Conservation (phyloP, 1,140 invertebrate genomes). For the Myzus persicae region DNA sequence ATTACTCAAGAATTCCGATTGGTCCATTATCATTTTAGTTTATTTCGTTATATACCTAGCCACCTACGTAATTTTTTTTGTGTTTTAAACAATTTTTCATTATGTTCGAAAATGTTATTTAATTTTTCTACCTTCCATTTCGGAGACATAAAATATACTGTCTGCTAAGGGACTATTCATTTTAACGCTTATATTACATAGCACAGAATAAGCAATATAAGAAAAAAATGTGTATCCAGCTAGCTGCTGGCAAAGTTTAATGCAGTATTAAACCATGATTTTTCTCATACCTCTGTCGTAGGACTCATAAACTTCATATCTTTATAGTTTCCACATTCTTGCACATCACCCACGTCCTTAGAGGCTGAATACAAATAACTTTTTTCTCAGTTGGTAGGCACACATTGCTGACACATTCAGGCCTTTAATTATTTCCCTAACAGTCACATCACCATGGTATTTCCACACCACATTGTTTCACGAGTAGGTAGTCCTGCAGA, state of each 20-base stretch:
- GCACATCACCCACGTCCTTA: background rate
- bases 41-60: background rate
- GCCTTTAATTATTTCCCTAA: background rate
- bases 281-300: background rate
- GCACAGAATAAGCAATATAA: background rate
- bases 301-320: conserved; percentile 19
- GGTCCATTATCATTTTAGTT: background rate
- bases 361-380: background rate
- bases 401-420: background rate
- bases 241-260: background rate
- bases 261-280: background rate
- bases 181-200: background rate
- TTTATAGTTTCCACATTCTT: conserved; percentile 41
- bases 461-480: background rate
- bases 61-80: background rate
- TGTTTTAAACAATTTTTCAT: background rate
- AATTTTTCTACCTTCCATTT: background rate
- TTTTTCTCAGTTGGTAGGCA: background rate
- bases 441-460: background rate
- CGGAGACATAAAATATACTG: background rate
- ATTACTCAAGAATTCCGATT: too few relatives aligned
- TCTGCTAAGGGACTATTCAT: background rate
- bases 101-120: background rate
- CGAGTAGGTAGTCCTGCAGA: background rate
- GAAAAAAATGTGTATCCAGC: background rate